phyloP scores from a whole-genome alignment of 2,888 invertebrate species.

The Mactromeris polynyma region DNA sequence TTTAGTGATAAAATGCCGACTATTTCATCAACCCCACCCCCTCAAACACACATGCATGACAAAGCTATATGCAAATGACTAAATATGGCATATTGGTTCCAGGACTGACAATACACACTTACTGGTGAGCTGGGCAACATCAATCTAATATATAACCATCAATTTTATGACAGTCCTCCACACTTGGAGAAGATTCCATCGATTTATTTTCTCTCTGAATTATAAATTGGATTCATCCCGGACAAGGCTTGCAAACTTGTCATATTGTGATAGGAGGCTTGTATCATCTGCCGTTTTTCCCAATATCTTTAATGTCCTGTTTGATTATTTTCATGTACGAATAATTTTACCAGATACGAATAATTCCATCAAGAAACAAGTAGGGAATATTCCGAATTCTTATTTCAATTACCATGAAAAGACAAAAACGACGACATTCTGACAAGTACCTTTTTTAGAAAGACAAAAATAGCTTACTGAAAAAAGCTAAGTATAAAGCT shows the following conservation, averaged over 20 bases:
- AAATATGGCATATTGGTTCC: conserved; percentile 7
- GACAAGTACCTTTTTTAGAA: neutral
- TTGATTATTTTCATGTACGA: conserved; percentile 12
- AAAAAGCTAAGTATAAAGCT: neutral
- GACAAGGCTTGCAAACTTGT: conserved; percentile 13
- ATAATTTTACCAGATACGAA: neutral
- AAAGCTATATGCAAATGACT: neutral
- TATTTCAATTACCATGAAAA: neutral
- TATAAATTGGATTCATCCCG: conserved; percentile 30
- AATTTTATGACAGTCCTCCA: conserved; percentile 50
- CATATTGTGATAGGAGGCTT: neutral
- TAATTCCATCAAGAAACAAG: neutral
- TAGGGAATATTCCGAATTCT: neutral
- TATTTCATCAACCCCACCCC: neutral
- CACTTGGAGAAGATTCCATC: conserved; percentile 37
- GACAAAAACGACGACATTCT: neutral
- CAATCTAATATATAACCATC: conserved; percentile 40
- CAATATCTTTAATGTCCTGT: conserved; percentile 15
- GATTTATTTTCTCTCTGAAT: conserved; percentile 38
- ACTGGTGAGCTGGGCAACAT: neutral
- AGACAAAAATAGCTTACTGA: neutral
- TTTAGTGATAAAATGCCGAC: no score
- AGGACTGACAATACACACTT: neutral
- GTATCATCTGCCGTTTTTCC: neutral
- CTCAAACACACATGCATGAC: neutral